These are phyloP conservation scores for Helicolenus hilgendorfi DNA, from an alignment of 2,797 vertebrate species.

Conservation along the genomic window DNA sequence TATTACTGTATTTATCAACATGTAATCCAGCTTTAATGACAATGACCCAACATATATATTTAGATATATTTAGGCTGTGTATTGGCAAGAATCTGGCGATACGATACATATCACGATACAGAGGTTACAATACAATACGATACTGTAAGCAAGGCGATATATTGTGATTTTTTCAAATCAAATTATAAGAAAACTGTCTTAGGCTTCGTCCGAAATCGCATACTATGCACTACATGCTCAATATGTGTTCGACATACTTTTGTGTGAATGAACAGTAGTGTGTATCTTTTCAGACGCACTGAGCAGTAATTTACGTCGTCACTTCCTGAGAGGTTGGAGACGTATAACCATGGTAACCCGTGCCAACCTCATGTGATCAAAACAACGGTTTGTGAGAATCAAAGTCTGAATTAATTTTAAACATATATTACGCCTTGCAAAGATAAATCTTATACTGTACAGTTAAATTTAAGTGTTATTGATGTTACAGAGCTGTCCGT, in stretches of 20 bases:
- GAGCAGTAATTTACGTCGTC: neutral
- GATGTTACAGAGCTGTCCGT: neutral
- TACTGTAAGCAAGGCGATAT: neutral
- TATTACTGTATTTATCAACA: neutral
- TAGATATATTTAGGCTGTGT: neutral
- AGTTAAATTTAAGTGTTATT: neutral
- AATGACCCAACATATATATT: neutral
- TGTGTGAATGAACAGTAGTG: neutral
- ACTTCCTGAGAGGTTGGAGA: neutral
- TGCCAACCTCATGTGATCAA: neutral
- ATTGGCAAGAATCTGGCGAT: neutral
- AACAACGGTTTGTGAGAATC: neutral
- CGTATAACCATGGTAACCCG: neutral
- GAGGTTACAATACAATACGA: neutral
- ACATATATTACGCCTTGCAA: neutral
- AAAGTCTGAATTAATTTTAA: neutral
- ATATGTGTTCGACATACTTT: neutral
- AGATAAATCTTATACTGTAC: neutral
- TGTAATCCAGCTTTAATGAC: neutral
- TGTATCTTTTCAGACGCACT: neutral
- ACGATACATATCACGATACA: neutral
- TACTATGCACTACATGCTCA: neutral
- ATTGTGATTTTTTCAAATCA: accelerated
- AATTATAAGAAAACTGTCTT: neutral
- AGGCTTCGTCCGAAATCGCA: neutral